phyloP scores from a whole-genome alignment of 2,113 vertebrate species.

The Corynorhinus townsendii region DNA sequence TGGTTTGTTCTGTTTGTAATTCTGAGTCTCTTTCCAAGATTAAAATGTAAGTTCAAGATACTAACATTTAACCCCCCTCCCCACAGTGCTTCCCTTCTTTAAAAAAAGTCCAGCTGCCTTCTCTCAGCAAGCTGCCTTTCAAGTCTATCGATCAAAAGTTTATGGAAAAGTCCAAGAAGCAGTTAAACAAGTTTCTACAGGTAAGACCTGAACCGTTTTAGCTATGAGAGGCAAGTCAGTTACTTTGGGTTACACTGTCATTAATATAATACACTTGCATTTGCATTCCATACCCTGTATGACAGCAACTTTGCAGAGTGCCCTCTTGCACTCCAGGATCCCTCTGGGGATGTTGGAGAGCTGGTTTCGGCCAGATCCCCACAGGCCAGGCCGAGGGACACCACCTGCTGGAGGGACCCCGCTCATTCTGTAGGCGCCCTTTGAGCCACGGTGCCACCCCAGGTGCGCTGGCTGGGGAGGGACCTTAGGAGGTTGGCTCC shows the following conservation, averaged over 20 bases:
- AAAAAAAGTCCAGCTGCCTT: conserved; percentile 98
- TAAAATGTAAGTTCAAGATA: conserved; percentile 16
- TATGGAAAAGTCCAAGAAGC: conserved; percentile 97
- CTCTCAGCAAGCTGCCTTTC: conserved; percentile 98
- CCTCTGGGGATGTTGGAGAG: no score
- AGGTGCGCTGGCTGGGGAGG: no score
- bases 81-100: conserved; percentile 94
- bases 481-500: no score
- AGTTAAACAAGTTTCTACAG: conserved; percentile 97
- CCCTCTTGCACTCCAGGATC: no score
- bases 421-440: no score
- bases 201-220: conserved; percentile 77
- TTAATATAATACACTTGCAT: neutral
- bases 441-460: no score
- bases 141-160: conserved; percentile 99
- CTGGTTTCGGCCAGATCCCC: no score
- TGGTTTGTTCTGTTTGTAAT: conserved; percentile 10
- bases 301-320: no score
- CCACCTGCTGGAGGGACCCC: no score
- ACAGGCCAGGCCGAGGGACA: no score
- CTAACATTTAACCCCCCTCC: conserved; percentile 14
- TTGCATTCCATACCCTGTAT: no score
- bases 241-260: neutral
- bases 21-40: neutral
- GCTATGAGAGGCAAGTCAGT: neutral